Conservation (phyloP, 1,140 invertebrate species). For the Cotesia chilonis region DNA sequence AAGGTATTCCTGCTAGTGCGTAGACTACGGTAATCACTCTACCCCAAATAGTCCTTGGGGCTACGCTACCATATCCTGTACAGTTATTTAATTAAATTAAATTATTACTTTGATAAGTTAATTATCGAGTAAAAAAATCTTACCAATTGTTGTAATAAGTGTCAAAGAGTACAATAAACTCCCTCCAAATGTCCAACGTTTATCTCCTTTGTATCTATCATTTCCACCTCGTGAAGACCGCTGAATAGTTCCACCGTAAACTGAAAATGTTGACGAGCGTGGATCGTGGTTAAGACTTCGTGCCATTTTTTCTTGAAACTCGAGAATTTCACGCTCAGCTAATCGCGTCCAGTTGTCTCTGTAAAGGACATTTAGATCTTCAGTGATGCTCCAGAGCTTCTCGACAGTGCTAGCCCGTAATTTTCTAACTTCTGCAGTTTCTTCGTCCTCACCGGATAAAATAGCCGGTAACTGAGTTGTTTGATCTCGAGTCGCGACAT, state of each 20-base stretch:
- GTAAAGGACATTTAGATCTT: slow-evolving; percentile 92
- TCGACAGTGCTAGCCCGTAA: slow-evolving; percentile 74
- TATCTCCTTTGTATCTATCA: slow-evolving; percentile 48
- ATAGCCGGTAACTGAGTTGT: slow-evolving; percentile 14
- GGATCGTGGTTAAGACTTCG: slow-evolving; percentile 42
- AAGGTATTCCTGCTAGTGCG: slow-evolving; percentile 87
- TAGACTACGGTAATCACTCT: slow-evolving; percentile 86
- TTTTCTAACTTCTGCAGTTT: slow-evolving; percentile 53
- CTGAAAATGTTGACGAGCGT: slow-evolving; percentile 26
- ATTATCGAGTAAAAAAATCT: slow-evolving; percentile 55
- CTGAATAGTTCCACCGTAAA: slow-evolving; percentile 34
- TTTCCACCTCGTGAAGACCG: slow-evolving; percentile 29
- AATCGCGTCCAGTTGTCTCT: slow-evolving; percentile 93
- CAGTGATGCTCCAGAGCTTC: slow-evolving; percentile 91
- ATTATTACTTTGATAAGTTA: not conserved
- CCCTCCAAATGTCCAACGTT: slow-evolving; percentile 89
- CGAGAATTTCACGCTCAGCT: slow-evolving; percentile 82
- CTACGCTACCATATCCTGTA: slow-evolving; percentile 91
- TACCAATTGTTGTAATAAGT: slow-evolving; percentile 95
- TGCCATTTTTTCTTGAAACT: slow-evolving; percentile 79
- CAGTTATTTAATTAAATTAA: not conserved
- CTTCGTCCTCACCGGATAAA: slow-evolving; percentile 39
- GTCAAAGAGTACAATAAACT: slow-evolving; percentile 95
- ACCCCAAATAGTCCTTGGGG: slow-evolving; percentile 89
- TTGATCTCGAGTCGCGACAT: not conserved